Base-by-base conservation (phyloP, 1,140 invertebrate genomes). In the Trissolcus basalis region DNA sequence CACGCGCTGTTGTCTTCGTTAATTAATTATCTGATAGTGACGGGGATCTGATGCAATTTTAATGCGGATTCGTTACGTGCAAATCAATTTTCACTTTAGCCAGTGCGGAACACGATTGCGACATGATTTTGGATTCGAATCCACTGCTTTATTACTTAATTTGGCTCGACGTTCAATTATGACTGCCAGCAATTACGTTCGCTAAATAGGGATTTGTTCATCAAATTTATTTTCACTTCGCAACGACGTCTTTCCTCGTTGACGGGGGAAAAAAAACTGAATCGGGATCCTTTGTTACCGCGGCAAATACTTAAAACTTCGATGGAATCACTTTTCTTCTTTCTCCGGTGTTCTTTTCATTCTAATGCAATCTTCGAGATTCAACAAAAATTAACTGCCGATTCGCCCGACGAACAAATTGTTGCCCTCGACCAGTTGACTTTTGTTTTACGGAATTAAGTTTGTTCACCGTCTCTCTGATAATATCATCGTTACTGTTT, bases 241-340 rank as follows among this genome's bases (percentile, higher is more conserved):
- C 11, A 27, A 9, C 5, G 19, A 27, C 19, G 19, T 49, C 47
- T 49, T 49, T 49, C 19, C 27, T 15, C 6, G 19, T 27, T 6
- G 19, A 27, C 19, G 19, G 19, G 19, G 6, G 6, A 1, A 27
- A 27, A 27, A 27, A 27, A 27, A 27, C 1, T 27, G n/a, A 49
- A 32, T 19, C 43, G 33, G 7, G 58, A 53, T 16, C 16, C 2
- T 56, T 58, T 58, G 14, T 67, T 50, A 32, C 12, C 50, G 6
- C 10, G 32, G 36, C 13, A 67, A 67, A 67, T 67, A 50, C 36
- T 54, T 54, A 43, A 64, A 64, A 36, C 60, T 19, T 53, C 32
- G 13, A 48, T 36, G n/a, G 44, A 59, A 48, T 48, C 45, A 19
- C 5, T 33, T 41, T 45, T 49, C 19, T 27, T 27, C 19, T 3